Conservation (phyloP, 2,888 invertebrate genomes). For the Drosophila incognita region DNA sequence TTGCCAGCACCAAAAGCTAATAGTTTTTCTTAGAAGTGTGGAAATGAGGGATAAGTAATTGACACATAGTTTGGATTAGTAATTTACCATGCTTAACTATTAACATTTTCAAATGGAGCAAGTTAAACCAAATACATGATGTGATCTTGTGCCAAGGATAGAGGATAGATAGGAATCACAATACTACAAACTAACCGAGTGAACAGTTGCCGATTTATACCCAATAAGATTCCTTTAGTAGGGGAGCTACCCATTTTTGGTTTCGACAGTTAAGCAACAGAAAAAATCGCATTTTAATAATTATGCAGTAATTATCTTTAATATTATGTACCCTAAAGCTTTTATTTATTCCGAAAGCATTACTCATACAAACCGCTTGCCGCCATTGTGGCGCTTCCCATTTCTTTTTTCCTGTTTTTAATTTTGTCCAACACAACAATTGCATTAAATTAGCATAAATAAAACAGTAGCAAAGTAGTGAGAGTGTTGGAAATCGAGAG, state of each 20-base stretch:
- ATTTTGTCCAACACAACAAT: conserved; percentile 47
- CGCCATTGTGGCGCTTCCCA: conserved; percentile 8
- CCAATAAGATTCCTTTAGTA: no score
- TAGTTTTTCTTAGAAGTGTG: conserved; percentile 6
- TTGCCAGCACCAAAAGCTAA: conserved; percentile 24
- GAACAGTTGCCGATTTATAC: neutral
- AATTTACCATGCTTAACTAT: conserved; percentile 17
- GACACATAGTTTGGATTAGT: conserved; percentile 48
- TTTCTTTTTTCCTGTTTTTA: conserved; percentile 9
- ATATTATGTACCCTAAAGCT: conserved; percentile 22
- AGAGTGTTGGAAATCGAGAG: neutral
- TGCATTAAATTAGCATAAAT: conserved; percentile 68
- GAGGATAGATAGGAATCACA: neutral
- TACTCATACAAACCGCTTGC: conserved; percentile 36
- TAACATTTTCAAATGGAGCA: conserved; percentile 21
- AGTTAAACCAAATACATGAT: conserved; percentile 5
- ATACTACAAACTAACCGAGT: neutral
- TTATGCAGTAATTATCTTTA: conserved; percentile 36
- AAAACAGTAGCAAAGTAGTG: conserved; percentile 25
- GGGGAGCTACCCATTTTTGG: neutral
- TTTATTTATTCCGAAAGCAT: conserved; percentile 19
- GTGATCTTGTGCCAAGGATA: conserved; percentile 19
- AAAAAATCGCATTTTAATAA: neutral
- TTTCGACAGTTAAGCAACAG: neutral
- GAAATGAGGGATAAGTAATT: conserved; percentile 38